Base-by-base conservation (phyloP, 1,140 invertebrate species). In the Harpegnathos saltator region DNA sequence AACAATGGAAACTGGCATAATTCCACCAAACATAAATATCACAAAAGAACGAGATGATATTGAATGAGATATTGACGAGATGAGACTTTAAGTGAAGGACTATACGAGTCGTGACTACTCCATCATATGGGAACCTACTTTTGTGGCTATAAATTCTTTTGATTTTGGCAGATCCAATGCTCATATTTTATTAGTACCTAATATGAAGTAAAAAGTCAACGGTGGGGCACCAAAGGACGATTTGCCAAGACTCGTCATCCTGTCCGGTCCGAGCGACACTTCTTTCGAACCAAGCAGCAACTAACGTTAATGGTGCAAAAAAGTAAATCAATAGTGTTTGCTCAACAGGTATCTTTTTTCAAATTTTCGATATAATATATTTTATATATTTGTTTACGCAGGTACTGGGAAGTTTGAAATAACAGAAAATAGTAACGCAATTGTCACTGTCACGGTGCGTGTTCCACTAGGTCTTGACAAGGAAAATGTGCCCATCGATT, bases 281-380 rank as follows among this genome's bases (percentile, higher is more conserved):
- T 85, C 95, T 99, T 77, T 95, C 96, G 0, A 95, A 96, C 83
- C 96, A 96, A 54, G 96, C 95, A 86, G 94, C 93, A 97, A 75
- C 96, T 99, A 61, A 96, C 96, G n/a, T 95, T 99, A 0, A 97
- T 97, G 95, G 95, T 99, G 61, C 97, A 98, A 90, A 97, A 97
- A 90, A 96, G 96, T 86, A 56, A 44, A 22, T 48, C 14, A n/a
- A n/a, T n/a, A n/a, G n/a, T n/a, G n/a, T n/a, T 44, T 33, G 48
- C 9, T 38, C 15, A 5, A 1, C 17, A 33, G 5, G n/a, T n/a
- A 33, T 33, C 5, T 33, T 33, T 1, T 33, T 33, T 33, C 5
- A 33, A 33, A 33, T 33, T 5, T 33, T 33, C 29, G n/a, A n/a
- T 33, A 5, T 33, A 33, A 33, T 33, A 33, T 33, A 33, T 33